A percentile compares a stretch with the other conserved stretches of the same genome.
Evolutionary conservation across 2,888 invertebrate genomes (phyloP).

Genomic region (Carterocephalus palaemon): DNA sequence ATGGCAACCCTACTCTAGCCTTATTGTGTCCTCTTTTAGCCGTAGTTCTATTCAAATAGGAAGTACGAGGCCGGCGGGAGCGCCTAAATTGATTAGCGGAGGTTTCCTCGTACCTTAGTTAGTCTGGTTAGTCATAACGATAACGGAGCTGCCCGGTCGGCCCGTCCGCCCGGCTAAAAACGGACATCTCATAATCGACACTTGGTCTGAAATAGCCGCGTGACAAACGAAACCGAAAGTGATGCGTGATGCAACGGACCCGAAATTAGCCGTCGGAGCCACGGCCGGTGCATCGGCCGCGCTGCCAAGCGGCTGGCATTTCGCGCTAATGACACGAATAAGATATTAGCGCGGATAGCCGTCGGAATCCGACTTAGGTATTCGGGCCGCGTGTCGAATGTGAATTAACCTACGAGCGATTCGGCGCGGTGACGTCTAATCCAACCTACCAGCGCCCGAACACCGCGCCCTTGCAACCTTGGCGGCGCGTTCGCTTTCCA

Average conservation of each 20-base stretch:
- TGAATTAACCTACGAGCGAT: slow-evolving; percentile 50
- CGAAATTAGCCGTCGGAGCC: slow-evolving; percentile 70
- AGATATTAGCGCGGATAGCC: slow-evolving; percentile 74
- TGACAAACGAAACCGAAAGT: slow-evolving; percentile 78
- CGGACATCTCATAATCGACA: slow-evolving; percentile 75
- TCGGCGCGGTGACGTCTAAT: slow-evolving; percentile 26
- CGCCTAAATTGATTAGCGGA: slow-evolving; percentile 48
- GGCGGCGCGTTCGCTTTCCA: slow-evolving; percentile 18
- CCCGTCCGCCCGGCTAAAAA: slow-evolving; percentile 60
- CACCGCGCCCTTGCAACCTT: slow-evolving; percentile 17
- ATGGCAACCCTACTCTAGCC: too few species aligned
- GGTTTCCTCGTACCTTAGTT: slow-evolving; percentile 53
- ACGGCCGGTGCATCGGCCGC: slow-evolving; percentile 70
- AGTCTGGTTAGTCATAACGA: slow-evolving; percentile 51
- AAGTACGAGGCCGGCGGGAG: slow-evolving; percentile 58
- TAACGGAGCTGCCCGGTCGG: slow-evolving; percentile 45
- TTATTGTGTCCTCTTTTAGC: slow-evolving; percentile 61
- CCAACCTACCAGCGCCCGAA: slow-evolving; percentile 3
- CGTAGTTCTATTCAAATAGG: slow-evolving; percentile 59
- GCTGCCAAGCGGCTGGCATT: slow-evolving; percentile 76
- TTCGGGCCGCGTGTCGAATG: slow-evolving; percentile 60
- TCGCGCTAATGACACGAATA: slow-evolving; percentile 78
- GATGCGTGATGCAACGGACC: slow-evolving; percentile 75
- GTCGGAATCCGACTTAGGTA: slow-evolving; percentile 51
- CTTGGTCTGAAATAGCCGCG: slow-evolving; percentile 71